phyloP scores from a whole-genome alignment of 1,140 invertebrate species.

The Microvelia longipes region DNA sequence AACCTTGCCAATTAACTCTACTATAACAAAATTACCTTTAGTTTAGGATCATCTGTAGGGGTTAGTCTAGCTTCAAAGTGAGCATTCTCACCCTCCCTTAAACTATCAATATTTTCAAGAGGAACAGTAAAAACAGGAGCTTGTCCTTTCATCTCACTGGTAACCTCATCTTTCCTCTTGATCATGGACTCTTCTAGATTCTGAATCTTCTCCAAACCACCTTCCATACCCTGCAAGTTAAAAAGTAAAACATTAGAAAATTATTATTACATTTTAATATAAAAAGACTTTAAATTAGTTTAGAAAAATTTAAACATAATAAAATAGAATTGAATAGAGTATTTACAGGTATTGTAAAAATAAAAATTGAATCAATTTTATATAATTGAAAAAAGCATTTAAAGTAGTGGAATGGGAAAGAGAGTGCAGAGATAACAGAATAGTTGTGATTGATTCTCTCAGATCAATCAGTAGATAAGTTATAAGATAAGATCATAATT shows the following conservation, averaged over 20 bases:
- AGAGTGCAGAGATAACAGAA: too few species aligned
- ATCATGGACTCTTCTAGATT: constrained; percentile 75
- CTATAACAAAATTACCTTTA: constrained; percentile 45
- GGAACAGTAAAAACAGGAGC: constrained; percentile 84
- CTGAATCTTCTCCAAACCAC: constrained; percentile 79
- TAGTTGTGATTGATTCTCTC: too few species aligned
- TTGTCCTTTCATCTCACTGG: constrained; percentile 53
- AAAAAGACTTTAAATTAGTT: neutral
- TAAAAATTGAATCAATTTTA: too few species aligned
- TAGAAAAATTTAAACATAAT: neutral
- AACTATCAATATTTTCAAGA: constrained; percentile 64
- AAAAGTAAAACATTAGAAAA: neutral
- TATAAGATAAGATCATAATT: too few species aligned
- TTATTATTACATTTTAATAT: constrained; percentile 2
- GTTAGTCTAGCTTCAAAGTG: constrained; percentile 88
- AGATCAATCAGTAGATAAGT: too few species aligned
- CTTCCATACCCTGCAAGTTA: constrained; percentile 63
- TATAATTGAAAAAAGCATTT: too few species aligned
- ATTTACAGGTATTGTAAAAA: neutral
- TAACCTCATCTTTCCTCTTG: constrained; percentile 48
- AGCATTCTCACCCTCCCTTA: constrained; percentile 78
- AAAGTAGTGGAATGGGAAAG: too few species aligned
- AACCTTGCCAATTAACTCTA: neutral
- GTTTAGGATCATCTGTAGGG: constrained; percentile 83
- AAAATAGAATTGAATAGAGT: neutral